phyloP scores from a whole-genome alignment of 2,888 invertebrate species.

The Norana najaformis region DNA sequence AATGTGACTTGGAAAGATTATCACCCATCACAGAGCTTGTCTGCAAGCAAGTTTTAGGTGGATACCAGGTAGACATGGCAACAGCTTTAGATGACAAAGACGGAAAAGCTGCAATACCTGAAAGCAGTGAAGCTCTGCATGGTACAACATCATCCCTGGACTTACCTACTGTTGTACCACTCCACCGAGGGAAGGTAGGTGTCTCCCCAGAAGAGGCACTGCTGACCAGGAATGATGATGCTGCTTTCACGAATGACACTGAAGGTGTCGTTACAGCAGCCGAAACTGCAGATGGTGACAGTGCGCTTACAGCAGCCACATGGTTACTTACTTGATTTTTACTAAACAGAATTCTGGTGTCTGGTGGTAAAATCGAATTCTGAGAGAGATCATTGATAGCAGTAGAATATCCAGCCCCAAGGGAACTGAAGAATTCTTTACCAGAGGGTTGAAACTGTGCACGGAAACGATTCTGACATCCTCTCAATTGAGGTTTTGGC shows the following conservation, averaged over 20 bases:
- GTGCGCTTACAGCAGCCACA: not conserved
- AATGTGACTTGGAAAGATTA: not conserved
- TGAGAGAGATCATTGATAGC: not conserved
- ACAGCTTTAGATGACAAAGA: no score
- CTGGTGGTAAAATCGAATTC: constrained; percentile 1
- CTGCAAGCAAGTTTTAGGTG: not conserved
- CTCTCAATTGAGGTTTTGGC: not conserved
- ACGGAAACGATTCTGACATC: not conserved
- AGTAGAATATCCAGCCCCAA: not conserved
- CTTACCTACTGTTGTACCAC: not conserved
- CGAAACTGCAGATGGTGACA: not conserved
- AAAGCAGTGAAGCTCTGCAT: not conserved
- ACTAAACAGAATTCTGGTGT: not conserved
- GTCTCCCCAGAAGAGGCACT: not conserved
- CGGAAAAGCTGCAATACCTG: not conserved
- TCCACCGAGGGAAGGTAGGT: not conserved
- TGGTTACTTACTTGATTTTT: not conserved
- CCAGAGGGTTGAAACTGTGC: not conserved
- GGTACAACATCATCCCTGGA: not conserved
- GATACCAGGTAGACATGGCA: not conserved
- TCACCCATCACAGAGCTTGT: not conserved
- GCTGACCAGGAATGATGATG: not conserved
- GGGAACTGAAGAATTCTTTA: not conserved
- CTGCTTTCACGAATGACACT: not conserved
- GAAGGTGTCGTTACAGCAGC: not conserved